Percentiles rank a stretch among this genome's conserved stretches.
Conservation (phyloP, 2,113 vertebrate species). For the Microtus oregoni region DNA sequence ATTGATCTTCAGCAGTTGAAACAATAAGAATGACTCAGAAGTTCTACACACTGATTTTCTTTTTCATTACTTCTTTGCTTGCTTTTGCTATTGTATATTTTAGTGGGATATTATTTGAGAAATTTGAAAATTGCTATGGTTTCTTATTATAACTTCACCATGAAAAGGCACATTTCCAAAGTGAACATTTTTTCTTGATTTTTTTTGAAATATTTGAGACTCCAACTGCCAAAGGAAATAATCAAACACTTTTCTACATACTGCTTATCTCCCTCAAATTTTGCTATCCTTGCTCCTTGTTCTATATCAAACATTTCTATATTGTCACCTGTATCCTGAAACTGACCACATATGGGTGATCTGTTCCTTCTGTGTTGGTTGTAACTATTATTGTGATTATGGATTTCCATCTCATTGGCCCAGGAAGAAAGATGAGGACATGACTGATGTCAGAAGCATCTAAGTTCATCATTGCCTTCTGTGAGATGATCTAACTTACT, state of each 20-base stretch:
- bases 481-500: not conserved
- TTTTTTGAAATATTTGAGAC: not conserved
- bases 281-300: not conserved
- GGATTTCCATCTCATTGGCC: not conserved
- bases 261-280: not conserved
- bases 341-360: not conserved
- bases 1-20: not conserved
- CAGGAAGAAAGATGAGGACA: not conserved
- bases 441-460: not conserved
- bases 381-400: not conserved
- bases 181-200: not conserved
- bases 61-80: slow-evolving; percentile 6
- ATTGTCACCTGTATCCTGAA: not conserved
- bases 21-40: not conserved
- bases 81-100: not conserved
- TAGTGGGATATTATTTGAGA: not conserved
- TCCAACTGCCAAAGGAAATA: not conserved
- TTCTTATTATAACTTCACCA: not conserved
- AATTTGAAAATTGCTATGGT: not conserved
- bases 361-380: not conserved
- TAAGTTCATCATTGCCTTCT: not conserved
- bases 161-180: not conserved
- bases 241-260: not conserved
- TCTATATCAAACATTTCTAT: not conserved
- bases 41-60: not conserved